These are phyloP conservation scores for Noturus placidus DNA, from an alignment of 2,113 vertebrate genomes.

Conservation along the genomic window DNA sequence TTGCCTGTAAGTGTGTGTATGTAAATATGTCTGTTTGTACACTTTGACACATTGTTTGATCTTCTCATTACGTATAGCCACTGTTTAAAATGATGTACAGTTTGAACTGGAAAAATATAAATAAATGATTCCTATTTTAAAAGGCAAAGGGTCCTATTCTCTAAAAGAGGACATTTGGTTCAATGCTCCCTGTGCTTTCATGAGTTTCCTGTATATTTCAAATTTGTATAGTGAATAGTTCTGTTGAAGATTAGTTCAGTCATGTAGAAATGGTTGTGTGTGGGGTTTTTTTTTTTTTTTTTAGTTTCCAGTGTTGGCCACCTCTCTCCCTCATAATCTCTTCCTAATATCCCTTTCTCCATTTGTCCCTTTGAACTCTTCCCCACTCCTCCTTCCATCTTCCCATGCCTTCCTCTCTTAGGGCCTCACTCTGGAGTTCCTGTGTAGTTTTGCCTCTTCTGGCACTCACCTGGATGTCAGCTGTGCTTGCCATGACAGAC, in stretches of 20 bases:
- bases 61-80: not conserved
- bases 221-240: not conserved
- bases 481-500: constrained; percentile 98
- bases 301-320: not conserved
- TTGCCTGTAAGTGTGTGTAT: too few relatives aligned
- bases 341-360: not conserved
- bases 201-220: not conserved
- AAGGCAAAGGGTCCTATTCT: not conserved
- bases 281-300: too few relatives aligned
- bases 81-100: not conserved
- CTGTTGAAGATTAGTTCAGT: not conserved
- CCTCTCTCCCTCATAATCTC: not conserved
- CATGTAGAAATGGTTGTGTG: not conserved
- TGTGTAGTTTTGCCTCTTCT: constrained; percentile 96
- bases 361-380: constrained; percentile 14
- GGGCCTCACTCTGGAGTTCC: constrained; percentile 98
- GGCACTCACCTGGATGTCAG: constrained; percentile 99
- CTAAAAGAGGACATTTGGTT: not conserved
- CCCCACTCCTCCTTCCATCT: not conserved
- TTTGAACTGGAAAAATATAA: not conserved
- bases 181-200: not conserved
- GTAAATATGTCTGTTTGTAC: too few relatives aligned
- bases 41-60: too few relatives aligned
- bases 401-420: constrained; percentile 66
- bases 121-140: not conserved